Conservation (phyloP, 2,113 vertebrate genomes). For the Verasper variegatus region DNA sequence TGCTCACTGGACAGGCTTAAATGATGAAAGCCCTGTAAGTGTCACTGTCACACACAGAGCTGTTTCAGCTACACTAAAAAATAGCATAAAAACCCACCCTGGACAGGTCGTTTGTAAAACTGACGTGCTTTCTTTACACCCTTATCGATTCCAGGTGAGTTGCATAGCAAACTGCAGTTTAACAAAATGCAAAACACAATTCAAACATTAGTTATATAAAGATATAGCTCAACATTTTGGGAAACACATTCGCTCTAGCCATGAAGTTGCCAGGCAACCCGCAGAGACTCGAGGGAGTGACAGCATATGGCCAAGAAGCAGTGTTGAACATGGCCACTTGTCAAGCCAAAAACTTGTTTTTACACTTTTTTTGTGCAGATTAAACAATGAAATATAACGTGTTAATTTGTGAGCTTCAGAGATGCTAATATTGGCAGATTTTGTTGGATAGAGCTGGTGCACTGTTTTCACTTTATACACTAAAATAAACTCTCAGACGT, state of each 20-base stretch:
- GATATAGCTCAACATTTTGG: neutral
- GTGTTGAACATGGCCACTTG: neutral
- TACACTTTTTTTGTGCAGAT: neutral
- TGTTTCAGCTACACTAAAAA: too few species aligned
- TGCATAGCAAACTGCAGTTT: neutral
- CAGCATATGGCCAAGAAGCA: neutral
- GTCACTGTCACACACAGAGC: slow-evolving; percentile 4
- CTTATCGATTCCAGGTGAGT: too few species aligned
- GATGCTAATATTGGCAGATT: neutral
- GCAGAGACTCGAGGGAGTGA: neutral
- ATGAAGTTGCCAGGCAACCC: slow-evolving; percentile 9
- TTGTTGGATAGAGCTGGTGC: neutral
- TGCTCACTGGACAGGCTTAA: slow-evolving; percentile 30
- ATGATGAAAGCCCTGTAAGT: slow-evolving; percentile 32
- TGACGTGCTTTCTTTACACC: too few species aligned
- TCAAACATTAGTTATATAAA: neutral
- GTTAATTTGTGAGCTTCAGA: slow-evolving; percentile 3
- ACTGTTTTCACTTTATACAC: neutral
- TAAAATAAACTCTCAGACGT: neutral
- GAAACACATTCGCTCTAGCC: too few species aligned
- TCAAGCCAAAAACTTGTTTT: slow-evolving; percentile 5
- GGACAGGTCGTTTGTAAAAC: too few species aligned
- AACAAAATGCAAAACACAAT: neutral
- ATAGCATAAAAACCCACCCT: too few species aligned
- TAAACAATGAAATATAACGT: neutral